A percentile compares a stretch with the other conserved stretches of the same genome.
phyloP scores from a whole-genome alignment of 1,140 invertebrate species.

The Aphelinus certus region DNA sequence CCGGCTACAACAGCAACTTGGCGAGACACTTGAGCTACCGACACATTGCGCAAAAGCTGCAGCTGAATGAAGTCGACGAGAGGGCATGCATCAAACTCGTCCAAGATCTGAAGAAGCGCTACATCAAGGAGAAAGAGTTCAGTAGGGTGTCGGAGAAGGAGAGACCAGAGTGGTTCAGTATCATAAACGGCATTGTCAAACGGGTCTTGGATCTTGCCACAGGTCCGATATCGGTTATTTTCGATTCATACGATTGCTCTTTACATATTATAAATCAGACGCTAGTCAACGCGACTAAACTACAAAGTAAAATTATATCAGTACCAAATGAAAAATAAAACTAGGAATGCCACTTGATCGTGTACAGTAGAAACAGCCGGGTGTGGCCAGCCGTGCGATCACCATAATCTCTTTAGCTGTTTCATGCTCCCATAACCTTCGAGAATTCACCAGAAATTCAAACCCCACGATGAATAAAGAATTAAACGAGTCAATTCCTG shows the following conservation, averaged over 20 bases:
- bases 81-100: background rate
- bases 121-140: background rate
- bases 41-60: background rate
- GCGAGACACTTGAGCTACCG: background rate
- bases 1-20: background rate
- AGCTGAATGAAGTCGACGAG: slow-evolving; percentile 7
- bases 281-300: too few relatives aligned
- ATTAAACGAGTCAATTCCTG: too few relatives aligned
- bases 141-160: background rate
- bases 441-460: too few relatives aligned
- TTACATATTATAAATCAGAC: background rate
- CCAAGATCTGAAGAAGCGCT: slow-evolving; percentile 7
- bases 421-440: too few relatives aligned
- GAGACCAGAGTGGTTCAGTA: slow-evolving; percentile 6
- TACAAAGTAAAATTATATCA: background rate
- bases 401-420: background rate
- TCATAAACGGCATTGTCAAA: background rate
- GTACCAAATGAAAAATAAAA: background rate
- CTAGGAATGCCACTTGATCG: background rate
- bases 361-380: background rate
- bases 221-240: background rate
- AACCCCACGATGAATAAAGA: too few relatives aligned
- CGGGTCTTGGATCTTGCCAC: background rate
- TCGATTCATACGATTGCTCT: background rate
- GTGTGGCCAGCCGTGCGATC: background rate